Conservation (phyloP, 64 coral and sea anemone species). For the Actinia tenebrosa region DNA sequence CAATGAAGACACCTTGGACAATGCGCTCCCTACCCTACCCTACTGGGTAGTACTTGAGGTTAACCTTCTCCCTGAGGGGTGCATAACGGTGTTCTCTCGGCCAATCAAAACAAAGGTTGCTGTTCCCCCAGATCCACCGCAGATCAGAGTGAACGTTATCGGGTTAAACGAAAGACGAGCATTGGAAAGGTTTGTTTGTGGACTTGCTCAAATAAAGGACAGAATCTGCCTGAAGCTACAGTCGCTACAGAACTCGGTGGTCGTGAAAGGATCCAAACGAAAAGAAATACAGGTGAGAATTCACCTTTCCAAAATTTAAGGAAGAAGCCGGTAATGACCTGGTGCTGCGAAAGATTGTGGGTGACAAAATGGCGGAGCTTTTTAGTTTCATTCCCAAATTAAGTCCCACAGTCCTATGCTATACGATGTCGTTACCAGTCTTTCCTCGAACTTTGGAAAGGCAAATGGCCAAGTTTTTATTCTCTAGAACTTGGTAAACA, state of each 20-base stretch:
- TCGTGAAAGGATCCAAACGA: constrained; percentile 69
- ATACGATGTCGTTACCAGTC: too few relatives aligned
- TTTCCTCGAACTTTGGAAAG: too few relatives aligned
- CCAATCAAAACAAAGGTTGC: constrained; percentile 70
- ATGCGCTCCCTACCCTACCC: constrained; percentile 25
- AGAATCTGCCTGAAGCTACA: constrained; percentile 10
- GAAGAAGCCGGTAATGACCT: too few relatives aligned
- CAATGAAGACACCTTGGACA: constrained; percentile 56
- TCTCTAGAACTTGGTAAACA: too few relatives aligned
- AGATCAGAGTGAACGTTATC: constrained; percentile 42
- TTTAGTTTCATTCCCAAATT: too few relatives aligned
- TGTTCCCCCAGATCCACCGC: constrained; percentile 62
- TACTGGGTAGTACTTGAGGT: constrained; percentile 86
- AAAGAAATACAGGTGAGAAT: constrained; percentile 60
- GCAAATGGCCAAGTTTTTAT: too few relatives aligned
- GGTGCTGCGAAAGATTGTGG: too few relatives aligned
- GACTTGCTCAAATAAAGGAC: constrained; percentile 54
- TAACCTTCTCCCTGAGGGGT: constrained; percentile 44
- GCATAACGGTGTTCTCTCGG: constrained; percentile 41
- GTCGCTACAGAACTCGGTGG: constrained; percentile 54
- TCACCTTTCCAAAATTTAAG: too few relatives aligned
- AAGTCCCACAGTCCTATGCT: too few relatives aligned
- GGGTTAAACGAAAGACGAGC: constrained; percentile 55
- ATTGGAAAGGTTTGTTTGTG: constrained; percentile 57
- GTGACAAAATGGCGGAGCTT: too few relatives aligned